Conservation (phyloP, 2,888 invertebrate genomes). For the Volucella bombylans region DNA sequence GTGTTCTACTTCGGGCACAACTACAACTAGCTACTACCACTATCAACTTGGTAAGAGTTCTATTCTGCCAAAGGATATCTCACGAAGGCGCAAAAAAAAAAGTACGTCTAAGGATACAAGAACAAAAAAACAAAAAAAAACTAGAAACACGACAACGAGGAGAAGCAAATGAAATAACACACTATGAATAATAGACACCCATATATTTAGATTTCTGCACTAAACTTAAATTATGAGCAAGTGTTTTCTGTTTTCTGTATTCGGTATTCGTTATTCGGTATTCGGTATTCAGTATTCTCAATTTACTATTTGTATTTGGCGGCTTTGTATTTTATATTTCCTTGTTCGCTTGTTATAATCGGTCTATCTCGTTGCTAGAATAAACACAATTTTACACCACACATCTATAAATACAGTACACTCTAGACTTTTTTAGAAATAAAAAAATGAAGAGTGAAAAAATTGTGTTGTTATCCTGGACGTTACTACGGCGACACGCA, state of each 20-base stretch:
- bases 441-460: slow-evolving; percentile 21
- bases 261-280: slow-evolving; percentile 49
- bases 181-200: slow-evolving; percentile 71
- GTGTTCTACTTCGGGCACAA: slow-evolving; percentile 60
- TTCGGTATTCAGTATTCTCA: slow-evolving; percentile 43
- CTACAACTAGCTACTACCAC: slow-evolving; percentile 43
- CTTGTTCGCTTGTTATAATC: slow-evolving; percentile 50
- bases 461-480: slow-evolving; percentile 69
- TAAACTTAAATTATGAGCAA: slow-evolving; percentile 71
- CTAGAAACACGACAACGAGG: slow-evolving; percentile 34
- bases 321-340: background rate
- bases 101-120: slow-evolving; percentile 16
- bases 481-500: slow-evolving; percentile 77
- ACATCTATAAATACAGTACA: slow-evolving; percentile 26
- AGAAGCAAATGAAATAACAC: slow-evolving; percentile 62
- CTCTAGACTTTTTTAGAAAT: background rate
- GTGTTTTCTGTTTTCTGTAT: slow-evolving; percentile 34
- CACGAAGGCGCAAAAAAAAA: slow-evolving; percentile 61
- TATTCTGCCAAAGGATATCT: slow-evolving; percentile 57
- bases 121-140: slow-evolving; percentile 26
- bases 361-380: slow-evolving; percentile 59
- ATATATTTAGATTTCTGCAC: slow-evolving; percentile 73
- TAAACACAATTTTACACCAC: slow-evolving; percentile 54
- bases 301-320: too few relatives aligned
- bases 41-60: slow-evolving; percentile 31